These are phyloP conservation scores for Camponotus pennsylvanicus DNA, from an alignment of 1,140 invertebrate species.

Conservation along the genomic window DNA sequence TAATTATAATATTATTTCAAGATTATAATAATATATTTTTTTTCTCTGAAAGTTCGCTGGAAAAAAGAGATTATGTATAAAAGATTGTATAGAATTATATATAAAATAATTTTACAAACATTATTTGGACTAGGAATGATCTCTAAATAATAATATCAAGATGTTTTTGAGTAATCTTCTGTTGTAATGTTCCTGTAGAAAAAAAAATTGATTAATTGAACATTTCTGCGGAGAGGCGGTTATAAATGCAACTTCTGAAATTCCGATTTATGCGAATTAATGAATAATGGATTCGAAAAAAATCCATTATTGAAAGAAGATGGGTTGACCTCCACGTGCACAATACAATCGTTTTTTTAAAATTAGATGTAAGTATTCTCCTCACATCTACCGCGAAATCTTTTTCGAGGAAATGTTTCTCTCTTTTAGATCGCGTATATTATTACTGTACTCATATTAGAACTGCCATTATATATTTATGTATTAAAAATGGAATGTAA, in stretches of 20 bases:
- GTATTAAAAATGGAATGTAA: slow-evolving; percentile 48
- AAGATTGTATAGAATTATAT: not conserved
- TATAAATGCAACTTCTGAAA: not conserved
- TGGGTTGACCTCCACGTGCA: not conserved
- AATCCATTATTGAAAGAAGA: not conserved
- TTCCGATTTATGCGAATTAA: not conserved
- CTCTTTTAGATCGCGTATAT: not conserved
- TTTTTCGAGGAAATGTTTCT: not conserved
- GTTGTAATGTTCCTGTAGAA: not conserved
- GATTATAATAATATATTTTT: not conserved
- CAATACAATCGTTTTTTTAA: slow-evolving; percentile 16
- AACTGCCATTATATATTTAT: slow-evolving; percentile 53
- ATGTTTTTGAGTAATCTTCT: not conserved
- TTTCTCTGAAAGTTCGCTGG: not conserved
- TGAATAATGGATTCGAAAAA: not conserved
- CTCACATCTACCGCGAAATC: not conserved
- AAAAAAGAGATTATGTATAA: not conserved
- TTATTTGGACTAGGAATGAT: not conserved
- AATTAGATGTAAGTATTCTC: not conserved
- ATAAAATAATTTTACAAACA: not conserved
- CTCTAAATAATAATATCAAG: not conserved
- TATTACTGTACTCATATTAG: not conserved
- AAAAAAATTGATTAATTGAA: not conserved
- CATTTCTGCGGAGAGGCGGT: not conserved
- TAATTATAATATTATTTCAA: slow-evolving; percentile 17